Evolutionary conservation across 2,113 vertebrate genomes (phyloP), one percentile per base, ranked within the genome.

Genomic region (Laticauda laticaudata): DNA sequence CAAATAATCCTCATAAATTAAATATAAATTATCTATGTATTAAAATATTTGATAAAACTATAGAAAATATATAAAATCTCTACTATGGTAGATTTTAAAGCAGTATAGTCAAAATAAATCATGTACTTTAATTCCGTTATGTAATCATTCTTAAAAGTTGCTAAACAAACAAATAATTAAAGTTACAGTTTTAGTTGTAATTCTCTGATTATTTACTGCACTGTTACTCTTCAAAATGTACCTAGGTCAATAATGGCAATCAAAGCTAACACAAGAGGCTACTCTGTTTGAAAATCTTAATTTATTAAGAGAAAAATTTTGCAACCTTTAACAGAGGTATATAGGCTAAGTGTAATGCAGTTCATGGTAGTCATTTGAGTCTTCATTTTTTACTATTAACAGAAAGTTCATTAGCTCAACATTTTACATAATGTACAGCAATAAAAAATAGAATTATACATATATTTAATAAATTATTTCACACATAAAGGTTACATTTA

Each of bases 401-500:
- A 86, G 26, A 51, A 93, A 56, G 12, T 24, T 45, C 64, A 89
- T 57, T 55, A 92, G 5, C 39, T 86, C 34, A 88, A 24, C 15
- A 64, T 89, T 69, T 64, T 61, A 53, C 21, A 88, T 24, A 61
- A 2, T n/a, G 45, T 55, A 69, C 64, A 69, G 29, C 64, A 86
- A 90, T 57, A n/a, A 56, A 90, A 6, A 10, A 29, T 10, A 39
- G 61, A 90, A 64, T 39, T 59, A 29, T n/a, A 34, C 39, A 43
- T 87, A 90, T 43, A 90, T 93, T 61, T 90, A 54, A 90, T 7
- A 85, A 20, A 45, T 86, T 89, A 90, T 59, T 86, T 75, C 23
- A 59, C 1, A 18, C 5, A 43, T 39, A 39, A 61, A 87, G 21
- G 23, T 11, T 61, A 15, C 81, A 89, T 69, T 81, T 54, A 9